Conservation (phyloP, 2,797 vertebrate species). For the Poecile montanus region DNA sequence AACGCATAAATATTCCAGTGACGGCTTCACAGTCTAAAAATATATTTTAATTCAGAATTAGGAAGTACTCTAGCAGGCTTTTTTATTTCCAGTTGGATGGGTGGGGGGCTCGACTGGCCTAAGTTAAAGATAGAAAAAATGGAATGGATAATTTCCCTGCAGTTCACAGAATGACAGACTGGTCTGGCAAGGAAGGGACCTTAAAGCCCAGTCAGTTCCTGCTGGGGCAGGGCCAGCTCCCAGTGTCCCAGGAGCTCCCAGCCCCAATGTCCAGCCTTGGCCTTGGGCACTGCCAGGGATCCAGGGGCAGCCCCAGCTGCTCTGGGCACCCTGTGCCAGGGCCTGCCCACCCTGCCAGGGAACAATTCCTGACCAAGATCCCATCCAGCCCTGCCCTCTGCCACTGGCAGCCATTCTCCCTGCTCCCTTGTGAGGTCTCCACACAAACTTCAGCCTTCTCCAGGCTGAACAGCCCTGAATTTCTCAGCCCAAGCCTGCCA, state of each 20-base stretch:
- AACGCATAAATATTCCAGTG: constrained; percentile 10
- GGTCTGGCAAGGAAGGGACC: neutral
- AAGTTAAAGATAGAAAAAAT: neutral
- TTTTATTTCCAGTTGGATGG: neutral
- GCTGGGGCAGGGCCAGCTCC: neutral
- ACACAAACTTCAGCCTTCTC: too few species aligned
- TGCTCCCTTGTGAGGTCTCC: neutral
- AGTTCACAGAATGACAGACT: neutral
- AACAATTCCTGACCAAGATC: accelerated
- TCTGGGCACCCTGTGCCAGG: neutral
- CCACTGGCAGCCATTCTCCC: neutral
- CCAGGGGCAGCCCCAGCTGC: neutral
- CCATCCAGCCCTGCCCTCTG: neutral
- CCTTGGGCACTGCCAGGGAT: neutral
- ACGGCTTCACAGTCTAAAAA: neutral
- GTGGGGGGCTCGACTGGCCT: neutral
- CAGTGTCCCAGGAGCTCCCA: neutral
- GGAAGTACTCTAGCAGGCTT: neutral
- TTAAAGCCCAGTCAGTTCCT: neutral
- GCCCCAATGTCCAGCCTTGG: neutral
- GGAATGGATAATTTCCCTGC: neutral
- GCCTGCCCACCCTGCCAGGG: neutral
- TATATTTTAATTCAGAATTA: neutral
- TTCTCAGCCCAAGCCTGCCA: neutral
- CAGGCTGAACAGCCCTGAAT: neutral